Percentiles rank a stretch among this genome's conserved stretches.
These are phyloP conservation scores for Platerodrilus igneus DNA, from an alignment of 2,888 invertebrate genomes.

Conservation along the genomic window DNA sequence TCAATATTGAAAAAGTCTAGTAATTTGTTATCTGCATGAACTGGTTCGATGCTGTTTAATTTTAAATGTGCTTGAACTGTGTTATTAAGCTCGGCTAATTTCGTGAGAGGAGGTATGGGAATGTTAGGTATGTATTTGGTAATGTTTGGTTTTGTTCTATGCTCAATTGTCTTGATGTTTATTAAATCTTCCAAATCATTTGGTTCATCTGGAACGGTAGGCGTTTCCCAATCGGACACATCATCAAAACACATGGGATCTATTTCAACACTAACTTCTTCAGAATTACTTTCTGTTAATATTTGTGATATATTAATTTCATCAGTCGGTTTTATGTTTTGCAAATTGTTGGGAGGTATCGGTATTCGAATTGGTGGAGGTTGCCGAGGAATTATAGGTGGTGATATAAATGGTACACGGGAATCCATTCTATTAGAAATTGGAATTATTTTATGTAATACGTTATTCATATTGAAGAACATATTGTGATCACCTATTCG, in stretches of 20 bases:
- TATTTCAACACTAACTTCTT: constrained; percentile 45
- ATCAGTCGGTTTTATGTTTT: constrained; percentile 4
- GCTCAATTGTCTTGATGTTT: constrained; percentile 22
- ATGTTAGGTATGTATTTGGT: too few species aligned
- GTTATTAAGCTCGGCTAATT: constrained; percentile 9
- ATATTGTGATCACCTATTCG: constrained; percentile 41
- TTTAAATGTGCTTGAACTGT: too few species aligned
- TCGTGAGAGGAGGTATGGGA: constrained; percentile 8
- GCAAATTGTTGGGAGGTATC: too few species aligned
- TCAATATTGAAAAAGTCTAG: constrained; percentile 36
- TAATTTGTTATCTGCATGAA: constrained; percentile 24
- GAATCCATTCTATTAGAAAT: too few species aligned
- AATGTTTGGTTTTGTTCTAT: constrained; percentile 3
- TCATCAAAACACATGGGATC: constrained; percentile 41
- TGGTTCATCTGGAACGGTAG: constrained; percentile 18
- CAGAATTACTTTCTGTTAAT: constrained; percentile 38
- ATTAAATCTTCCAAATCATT: constrained; percentile 42
- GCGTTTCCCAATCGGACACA: constrained; percentile 28
- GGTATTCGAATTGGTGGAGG: too few species aligned
- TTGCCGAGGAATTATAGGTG: too few species aligned
- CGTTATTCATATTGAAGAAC: constrained; percentile 40
- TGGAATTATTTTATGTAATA: constrained; percentile 39
- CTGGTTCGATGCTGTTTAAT: neutral
- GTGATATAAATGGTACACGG: too few species aligned
- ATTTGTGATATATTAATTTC: constrained; percentile 34